Percentiles rank a stretch among this genome's conserved stretches.
Conservation (phyloP, 2,888 invertebrate genomes). For the Alloplasta piceator region DNA sequence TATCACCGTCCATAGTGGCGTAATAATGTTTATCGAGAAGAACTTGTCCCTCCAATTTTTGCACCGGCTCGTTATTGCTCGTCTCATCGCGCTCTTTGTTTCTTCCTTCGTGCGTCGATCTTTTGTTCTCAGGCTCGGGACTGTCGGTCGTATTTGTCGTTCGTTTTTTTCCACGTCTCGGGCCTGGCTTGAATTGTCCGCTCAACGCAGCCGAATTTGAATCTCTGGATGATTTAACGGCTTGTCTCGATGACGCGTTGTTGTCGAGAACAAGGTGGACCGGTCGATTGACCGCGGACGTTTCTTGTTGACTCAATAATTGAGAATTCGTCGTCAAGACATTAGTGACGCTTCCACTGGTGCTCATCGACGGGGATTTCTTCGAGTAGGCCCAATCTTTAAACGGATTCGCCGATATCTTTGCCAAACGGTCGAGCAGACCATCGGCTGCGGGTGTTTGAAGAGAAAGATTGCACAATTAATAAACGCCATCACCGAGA, state of each 20-base stretch:
- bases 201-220: conserved; percentile 14
- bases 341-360: conserved; percentile 32
- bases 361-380: background rate
- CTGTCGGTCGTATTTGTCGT: conserved; percentile 82
- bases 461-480: no score
- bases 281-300: background rate
- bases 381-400: conserved; percentile 85
- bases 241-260: conserved; percentile 36
- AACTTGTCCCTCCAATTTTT: conserved; percentile 63
- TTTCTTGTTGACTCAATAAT: conserved; percentile 10
- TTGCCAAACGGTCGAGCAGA: conserved; percentile 82
- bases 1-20: conserved; percentile 79
- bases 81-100: conserved; percentile 68
- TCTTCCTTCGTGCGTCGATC: conserved; percentile 68
- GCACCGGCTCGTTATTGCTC: background rate
- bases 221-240: conserved; percentile 44
- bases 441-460: conserved; percentile 75
- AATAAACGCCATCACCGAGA: no score
- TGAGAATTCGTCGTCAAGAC: conserved; percentile 22
- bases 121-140: conserved; percentile 81
- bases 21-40: conserved; percentile 79
- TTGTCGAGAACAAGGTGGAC: conserved; percentile 28
- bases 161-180: conserved; percentile 77
- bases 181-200: conserved; percentile 75
- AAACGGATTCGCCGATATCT: conserved; percentile 87